Evolutionary conservation across 2,797 vertebrate genomes (phyloP).

Genomic region (Clarias fuscus): DNA sequence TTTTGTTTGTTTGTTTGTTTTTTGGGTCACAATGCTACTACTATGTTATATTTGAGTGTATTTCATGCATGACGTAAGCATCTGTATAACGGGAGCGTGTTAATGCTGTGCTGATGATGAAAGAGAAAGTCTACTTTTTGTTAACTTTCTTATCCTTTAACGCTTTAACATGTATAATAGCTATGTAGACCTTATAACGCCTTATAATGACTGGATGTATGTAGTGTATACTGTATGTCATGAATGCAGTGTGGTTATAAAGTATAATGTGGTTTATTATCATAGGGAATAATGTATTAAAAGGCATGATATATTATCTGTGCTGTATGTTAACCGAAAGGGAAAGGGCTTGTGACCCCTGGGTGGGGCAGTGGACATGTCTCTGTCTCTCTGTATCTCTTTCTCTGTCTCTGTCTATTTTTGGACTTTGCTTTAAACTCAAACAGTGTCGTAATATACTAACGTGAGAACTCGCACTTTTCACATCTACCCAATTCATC

Average conservation of each 20-base stretch:
- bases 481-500: neutral
- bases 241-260: neutral
- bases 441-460: constrained; percentile 47
- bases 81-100: neutral
- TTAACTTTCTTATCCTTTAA: neutral
- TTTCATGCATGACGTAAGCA: neutral
- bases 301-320: neutral
- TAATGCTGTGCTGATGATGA: neutral
- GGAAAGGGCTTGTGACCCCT: constrained; percentile 1
- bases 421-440: constrained; percentile 50
- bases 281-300: neutral
- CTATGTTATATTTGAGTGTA: neutral
- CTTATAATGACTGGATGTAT: neutral
- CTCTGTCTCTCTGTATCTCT: constrained; percentile 44
- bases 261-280: neutral
- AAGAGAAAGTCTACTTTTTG: neutral
- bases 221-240: neutral
- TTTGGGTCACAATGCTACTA: neutral
- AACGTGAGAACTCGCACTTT: neutral
- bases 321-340: neutral
- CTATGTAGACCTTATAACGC: neutral
- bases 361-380: constrained; percentile 51
- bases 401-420: constrained; percentile 60
- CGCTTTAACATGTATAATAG: neutral
- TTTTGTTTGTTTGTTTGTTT: neutral